phyloP scores from a whole-genome alignment of 2,888 invertebrate species.

The Poecilobothrus nobilitatus region DNA sequence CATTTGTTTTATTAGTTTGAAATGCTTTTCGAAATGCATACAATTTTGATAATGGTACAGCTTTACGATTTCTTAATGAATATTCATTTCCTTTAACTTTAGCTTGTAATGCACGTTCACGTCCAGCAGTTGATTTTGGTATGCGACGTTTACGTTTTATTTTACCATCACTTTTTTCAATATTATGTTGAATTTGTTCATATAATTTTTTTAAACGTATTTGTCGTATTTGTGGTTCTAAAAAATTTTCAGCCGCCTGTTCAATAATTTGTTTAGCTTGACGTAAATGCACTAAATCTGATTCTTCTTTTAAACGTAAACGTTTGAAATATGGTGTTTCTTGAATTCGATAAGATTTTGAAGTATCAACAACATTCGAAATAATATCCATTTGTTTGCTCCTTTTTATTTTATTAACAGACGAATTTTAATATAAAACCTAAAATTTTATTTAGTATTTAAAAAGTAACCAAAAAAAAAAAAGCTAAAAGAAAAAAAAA shows the following conservation, averaged over 20 bases:
- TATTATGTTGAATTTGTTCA: not conserved
- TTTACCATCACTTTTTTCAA: constrained; percentile 1
- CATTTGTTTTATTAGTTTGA: no score
- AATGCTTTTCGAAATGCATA: not conserved
- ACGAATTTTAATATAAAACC: no score
- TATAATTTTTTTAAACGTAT: constrained; percentile 7
- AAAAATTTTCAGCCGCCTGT: not conserved
- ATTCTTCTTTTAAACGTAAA: not conserved
- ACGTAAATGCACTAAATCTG: not conserved
- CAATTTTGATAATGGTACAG: not conserved
- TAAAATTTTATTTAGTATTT: no score
- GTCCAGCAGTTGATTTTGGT: not conserved
- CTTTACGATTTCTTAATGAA: not conserved
- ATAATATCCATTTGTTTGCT: constrained; percentile 2
- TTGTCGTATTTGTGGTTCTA: not conserved
- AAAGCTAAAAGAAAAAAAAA: no score
- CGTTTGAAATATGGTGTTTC: constrained; percentile 8
- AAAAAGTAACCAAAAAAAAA: no score
- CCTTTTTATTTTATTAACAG: no score
- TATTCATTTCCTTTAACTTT: not conserved
- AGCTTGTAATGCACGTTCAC: not conserved
- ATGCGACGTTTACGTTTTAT: not conserved
- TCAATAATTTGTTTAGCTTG: constrained; percentile 1
- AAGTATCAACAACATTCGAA: not conserved
- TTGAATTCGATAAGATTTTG: not conserved